These are phyloP conservation scores for Rhimphoctona megacephalus DNA, from an alignment of 2,888 invertebrate genomes.

Conservation along the genomic window DNA sequence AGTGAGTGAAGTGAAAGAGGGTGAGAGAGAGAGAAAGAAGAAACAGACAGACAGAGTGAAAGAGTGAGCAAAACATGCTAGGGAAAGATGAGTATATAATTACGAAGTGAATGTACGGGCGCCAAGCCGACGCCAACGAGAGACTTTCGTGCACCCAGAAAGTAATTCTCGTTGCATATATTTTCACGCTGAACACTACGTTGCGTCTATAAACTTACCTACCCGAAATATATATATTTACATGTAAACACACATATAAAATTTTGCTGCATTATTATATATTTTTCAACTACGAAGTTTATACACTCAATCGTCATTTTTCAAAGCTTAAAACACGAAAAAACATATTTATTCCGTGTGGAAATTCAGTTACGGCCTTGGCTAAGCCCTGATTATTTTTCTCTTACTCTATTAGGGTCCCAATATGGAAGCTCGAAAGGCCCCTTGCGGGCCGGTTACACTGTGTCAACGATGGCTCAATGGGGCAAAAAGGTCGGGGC, in stretches of 20 bases:
- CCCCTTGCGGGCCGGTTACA: no score
- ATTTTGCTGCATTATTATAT: neutral
- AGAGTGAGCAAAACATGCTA: constrained; percentile 45
- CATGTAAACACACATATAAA: neutral
- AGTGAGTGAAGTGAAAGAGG: neutral
- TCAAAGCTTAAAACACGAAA: constrained; percentile 23
- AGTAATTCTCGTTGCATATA: constrained; percentile 48
- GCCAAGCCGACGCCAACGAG: constrained; percentile 50
- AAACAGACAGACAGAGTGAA: constrained; percentile 17
- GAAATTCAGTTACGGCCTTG: no score
- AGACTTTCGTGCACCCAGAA: constrained; percentile 49
- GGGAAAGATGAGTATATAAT: constrained; percentile 65
- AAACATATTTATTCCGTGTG: neutral
- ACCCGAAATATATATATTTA: neutral
- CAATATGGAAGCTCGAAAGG: no score
- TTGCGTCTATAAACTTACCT: constrained; percentile 28
- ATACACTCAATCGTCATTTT: constrained; percentile 1
- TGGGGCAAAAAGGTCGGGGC: no score
- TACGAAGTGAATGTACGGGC: constrained; percentile 56
- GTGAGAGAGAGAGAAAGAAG: neutral
- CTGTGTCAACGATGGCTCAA: no score
- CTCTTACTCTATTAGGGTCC: no score
- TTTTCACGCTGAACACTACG: constrained; percentile 21
- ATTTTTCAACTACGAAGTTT: constrained; percentile 21
- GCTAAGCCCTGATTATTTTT: no score